Base-by-base conservation (phyloP, 2,888 invertebrate species). In the Unio pictorum region DNA sequence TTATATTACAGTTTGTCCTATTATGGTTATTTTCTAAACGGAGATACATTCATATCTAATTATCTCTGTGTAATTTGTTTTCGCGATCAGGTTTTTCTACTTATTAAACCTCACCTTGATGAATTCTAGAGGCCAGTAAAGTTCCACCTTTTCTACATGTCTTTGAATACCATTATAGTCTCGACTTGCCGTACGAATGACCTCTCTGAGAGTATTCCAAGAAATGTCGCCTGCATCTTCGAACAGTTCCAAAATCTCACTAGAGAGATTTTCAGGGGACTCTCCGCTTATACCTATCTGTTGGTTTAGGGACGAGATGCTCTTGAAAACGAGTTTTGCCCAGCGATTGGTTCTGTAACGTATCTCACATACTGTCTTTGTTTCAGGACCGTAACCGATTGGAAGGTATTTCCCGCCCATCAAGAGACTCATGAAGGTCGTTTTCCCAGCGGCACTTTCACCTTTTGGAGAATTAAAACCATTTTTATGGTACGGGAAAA, bases 361-460 rank as follows among this genome's bases (percentile, higher is more conserved):
- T 26, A 76, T 30, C 34, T 76, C 76, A 60, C 76, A 76, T 4
- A 72, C 61, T 5, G 68, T 61, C 11, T 65, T 67, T 4, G 73
- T 76, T 20, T 64, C 61, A 23, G 61, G 59, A 8, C 67, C 65
- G 20, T 66, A 62, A 17, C 55, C 64, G 26, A 69, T 69, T 6
- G 76, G 76, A 23, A 76, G 58, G 55, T 74, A 76, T 6, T 69
- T 26, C 6, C 72, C 73, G 1, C 76, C 76, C 72, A 73, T 73
- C 55, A 74, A 58, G 17, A 70, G 61, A 58, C 72, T 76, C 57
- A 76, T n/a, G 30, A 76, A 70, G 26, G 76, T 76, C 4, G 73
- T 64, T 61, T 76, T 76, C 17, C 76, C 76, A 23, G 71, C 73
- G 15, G 68, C 67, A n/a, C 66, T 65, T 55, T 74, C 76, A 26